phyloP scores from a whole-genome alignment of 2,888 invertebrate genomes.

The Beris morrisii region DNA sequence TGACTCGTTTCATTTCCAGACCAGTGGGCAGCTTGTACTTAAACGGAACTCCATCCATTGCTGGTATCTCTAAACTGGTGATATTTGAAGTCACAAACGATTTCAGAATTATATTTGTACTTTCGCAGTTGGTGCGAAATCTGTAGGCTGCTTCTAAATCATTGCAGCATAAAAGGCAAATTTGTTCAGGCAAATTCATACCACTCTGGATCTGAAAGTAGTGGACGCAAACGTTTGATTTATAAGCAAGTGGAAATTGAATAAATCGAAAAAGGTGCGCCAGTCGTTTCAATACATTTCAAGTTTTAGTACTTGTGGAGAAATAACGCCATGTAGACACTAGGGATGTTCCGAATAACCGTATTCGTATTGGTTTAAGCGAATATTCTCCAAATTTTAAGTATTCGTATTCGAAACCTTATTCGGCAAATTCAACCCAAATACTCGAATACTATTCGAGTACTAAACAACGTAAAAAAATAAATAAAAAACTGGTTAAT shows the following conservation, averaged over 20 bases:
- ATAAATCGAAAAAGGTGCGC: not conserved
- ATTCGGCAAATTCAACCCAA: too few relatives aligned
- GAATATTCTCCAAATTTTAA: too few relatives aligned
- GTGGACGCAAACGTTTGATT: not conserved
- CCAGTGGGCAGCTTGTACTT: slow-evolving; percentile 37
- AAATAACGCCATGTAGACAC: too few relatives aligned
- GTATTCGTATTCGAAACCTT: too few relatives aligned
- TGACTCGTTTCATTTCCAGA: slow-evolving; percentile 35
- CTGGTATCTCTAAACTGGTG: slow-evolving; percentile 22
- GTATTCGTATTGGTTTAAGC: too few relatives aligned
- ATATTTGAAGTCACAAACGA: slow-evolving; percentile 40
- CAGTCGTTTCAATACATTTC: too few relatives aligned
- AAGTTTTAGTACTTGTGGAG: too few relatives aligned
- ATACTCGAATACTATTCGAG: too few relatives aligned
- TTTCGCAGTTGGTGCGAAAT: slow-evolving; percentile 51
- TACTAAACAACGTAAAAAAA: too few relatives aligned
- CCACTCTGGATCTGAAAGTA: slow-evolving; percentile 42
- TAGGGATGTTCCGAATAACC: too few relatives aligned
- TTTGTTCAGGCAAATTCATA: slow-evolving; percentile 49
- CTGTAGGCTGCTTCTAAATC: slow-evolving; percentile 51
- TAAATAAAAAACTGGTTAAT: too few relatives aligned
- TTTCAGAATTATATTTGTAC: slow-evolving; percentile 49
- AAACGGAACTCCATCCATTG: slow-evolving; percentile 21
- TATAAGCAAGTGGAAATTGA: not conserved
- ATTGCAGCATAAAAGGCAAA: slow-evolving; percentile 48